Percentiles rank a stretch among this genome's conserved stretches.
Conservation (phyloP, 2,113 vertebrate species). For the Zosterops borbonicus region DNA sequence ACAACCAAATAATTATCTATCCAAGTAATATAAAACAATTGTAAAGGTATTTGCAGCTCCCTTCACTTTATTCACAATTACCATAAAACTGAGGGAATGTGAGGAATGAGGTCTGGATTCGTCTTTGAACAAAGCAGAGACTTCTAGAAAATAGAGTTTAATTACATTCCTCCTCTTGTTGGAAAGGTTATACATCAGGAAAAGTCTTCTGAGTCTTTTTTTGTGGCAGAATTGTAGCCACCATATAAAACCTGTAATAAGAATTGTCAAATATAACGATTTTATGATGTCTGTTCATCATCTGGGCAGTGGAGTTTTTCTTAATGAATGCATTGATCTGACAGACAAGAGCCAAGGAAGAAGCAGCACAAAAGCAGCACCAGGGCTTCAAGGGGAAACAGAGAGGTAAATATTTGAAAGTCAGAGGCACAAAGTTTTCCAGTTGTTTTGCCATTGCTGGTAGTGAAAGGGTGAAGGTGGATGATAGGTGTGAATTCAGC, state of each 20-base stretch:
- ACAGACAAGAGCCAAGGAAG: background rate
- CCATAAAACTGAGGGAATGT: slow-evolving; percentile 8
- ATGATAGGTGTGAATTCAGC: background rate
- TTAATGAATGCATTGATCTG: background rate
- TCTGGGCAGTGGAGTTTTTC: background rate
- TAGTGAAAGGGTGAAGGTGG: background rate
- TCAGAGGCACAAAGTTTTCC: background rate
- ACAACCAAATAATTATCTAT: background rate
- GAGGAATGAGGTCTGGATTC: slow-evolving; percentile 19
- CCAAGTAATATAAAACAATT: slow-evolving; percentile 49
- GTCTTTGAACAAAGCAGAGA: background rate
- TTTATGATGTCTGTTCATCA: background rate
- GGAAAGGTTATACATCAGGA: slow-evolving; percentile 8
- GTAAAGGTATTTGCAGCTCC: slow-evolving; percentile 25
- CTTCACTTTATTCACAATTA: background rate
- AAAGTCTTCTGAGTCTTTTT: slow-evolving; percentile 19
- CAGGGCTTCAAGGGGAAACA: background rate
- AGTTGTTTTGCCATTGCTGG: background rate
- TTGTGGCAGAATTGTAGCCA: background rate
- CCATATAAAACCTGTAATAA: background rate
- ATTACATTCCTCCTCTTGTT: background rate
- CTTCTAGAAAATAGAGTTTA: slow-evolving; percentile 15
- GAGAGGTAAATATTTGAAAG: background rate
- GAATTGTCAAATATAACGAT: background rate
- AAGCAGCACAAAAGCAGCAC: background rate